A percentile compares a stretch with the other conserved stretches of the same genome.
Evolutionary conservation across 2,888 invertebrate genomes (phyloP).

Genomic region (Laothoe populi): DNA sequence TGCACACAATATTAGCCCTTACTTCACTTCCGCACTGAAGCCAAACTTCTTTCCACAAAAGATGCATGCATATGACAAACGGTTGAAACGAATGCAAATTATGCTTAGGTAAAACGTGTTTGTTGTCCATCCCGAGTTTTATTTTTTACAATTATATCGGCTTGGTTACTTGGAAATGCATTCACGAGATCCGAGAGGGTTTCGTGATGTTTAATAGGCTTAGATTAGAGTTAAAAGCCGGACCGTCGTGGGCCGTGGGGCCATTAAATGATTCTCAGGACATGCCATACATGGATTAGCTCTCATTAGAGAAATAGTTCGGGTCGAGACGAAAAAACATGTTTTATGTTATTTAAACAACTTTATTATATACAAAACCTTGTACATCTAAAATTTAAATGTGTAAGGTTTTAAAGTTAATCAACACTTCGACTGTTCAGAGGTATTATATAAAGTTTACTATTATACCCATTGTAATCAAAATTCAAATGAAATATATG

Average conservation of each 20-base stretch:
- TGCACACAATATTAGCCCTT: slow-evolving; percentile 40
- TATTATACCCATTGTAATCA: too few relatives aligned
- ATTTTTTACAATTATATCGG: slow-evolving; percentile 84
- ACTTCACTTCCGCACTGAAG: slow-evolving; percentile 18
- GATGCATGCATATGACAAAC: slow-evolving; percentile 34
- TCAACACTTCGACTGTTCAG: background rate
- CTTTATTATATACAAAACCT: slow-evolving; percentile 1
- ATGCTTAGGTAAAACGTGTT: slow-evolving; percentile 83
- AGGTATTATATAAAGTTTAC: background rate
- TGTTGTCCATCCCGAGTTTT: slow-evolving; percentile 79
- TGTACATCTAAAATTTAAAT: slow-evolving; percentile 24
- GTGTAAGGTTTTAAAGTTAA: slow-evolving; percentile 12
- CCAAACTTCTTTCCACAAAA: slow-evolving; percentile 29
- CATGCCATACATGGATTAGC: slow-evolving; percentile 54
- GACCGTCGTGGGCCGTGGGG: slow-evolving; percentile 60
- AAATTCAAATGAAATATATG: too few relatives aligned
- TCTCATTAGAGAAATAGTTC: slow-evolving; percentile 57
- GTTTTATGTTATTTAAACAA: slow-evolving; percentile 12
- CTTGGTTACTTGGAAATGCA: slow-evolving; percentile 82
- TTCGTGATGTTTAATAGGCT: slow-evolving; percentile 81
- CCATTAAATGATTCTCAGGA: slow-evolving; percentile 74
- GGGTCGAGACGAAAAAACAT: slow-evolving; percentile 41
- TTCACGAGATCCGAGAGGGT: slow-evolving; percentile 78
- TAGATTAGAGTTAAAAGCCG: slow-evolving; percentile 82
- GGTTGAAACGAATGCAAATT: slow-evolving; percentile 71